phyloP scores from a whole-genome alignment of 2,113 vertebrate genomes.

The Trachemys scripta region DNA sequence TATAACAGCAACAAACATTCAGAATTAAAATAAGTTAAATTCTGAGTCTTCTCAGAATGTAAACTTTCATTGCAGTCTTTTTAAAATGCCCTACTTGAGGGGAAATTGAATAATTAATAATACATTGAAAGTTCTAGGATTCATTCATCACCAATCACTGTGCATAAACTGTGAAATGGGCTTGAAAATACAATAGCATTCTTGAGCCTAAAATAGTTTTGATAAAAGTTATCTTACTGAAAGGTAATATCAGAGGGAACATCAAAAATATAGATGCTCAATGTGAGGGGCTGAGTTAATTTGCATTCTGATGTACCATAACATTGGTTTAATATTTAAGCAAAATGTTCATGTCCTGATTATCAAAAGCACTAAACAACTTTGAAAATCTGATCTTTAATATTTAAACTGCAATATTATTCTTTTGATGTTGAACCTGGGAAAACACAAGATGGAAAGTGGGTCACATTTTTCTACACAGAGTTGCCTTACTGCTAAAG shows the following conservation, averaged over 20 bases:
- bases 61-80: not conserved
- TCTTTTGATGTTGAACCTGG: not conserved
- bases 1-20: not conserved
- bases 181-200: not conserved
- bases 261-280: not conserved
- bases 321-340: not conserved
- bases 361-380: not conserved
- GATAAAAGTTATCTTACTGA: not conserved
- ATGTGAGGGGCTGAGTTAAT: not conserved
- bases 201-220: not conserved
- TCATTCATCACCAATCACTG: not conserved
- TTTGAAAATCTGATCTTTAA: not conserved
- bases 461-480: not conserved
- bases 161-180: not conserved
- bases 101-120: not conserved
- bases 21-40: not conserved
- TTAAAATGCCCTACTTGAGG: not conserved
- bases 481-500: not conserved
- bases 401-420: not conserved
- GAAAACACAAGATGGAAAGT: not conserved
- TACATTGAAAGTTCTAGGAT: not conserved
- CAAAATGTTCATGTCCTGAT: rapidly evolving
- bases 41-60: not conserved
- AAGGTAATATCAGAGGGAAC: not conserved
- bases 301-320: not conserved